Percentiles rank a stretch among this genome's conserved stretches.
Conservation (phyloP, 2,797 vertebrate species). For the Cyprinella venusta region DNA sequence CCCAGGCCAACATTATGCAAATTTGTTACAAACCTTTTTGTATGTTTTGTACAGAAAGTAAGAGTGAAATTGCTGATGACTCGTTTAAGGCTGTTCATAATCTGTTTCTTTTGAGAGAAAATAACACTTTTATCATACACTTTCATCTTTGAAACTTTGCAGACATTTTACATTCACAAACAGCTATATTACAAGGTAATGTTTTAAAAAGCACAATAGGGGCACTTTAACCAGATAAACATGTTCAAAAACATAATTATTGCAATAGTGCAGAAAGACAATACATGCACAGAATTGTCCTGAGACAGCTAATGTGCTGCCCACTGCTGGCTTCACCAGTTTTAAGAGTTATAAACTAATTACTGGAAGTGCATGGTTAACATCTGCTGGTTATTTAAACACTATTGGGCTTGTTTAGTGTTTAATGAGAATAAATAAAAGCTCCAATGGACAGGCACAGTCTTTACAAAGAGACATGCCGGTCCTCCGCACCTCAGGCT, state of each 20-base stretch:
- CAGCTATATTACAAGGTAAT: background rate
- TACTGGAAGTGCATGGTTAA: constrained; percentile 12
- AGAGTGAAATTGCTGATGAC: background rate
- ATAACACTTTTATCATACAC: background rate
- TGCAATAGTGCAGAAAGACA: background rate
- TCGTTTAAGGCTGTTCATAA: background rate
- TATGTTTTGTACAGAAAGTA: background rate
- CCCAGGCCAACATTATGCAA: background rate
- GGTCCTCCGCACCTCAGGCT: constrained; percentile 5
- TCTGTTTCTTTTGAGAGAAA: background rate
- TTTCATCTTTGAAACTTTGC: background rate
- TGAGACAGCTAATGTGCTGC: background rate
- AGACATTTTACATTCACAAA: background rate
- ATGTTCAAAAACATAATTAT: background rate
- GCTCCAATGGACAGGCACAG: background rate
- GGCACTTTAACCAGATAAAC: background rate
- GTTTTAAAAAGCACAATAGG: background rate
- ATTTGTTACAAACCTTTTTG: background rate
- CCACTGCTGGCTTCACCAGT: constrained; percentile 3
- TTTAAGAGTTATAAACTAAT: constrained; percentile 16
- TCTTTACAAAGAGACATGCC: background rate
- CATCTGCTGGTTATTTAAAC: background rate
- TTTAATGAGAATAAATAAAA: constrained; percentile 4
- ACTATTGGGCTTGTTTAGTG: background rate
- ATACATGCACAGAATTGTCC: background rate